Base-by-base conservation (phyloP, 2,113 vertebrate species). In the Siniperca chuatsi region DNA sequence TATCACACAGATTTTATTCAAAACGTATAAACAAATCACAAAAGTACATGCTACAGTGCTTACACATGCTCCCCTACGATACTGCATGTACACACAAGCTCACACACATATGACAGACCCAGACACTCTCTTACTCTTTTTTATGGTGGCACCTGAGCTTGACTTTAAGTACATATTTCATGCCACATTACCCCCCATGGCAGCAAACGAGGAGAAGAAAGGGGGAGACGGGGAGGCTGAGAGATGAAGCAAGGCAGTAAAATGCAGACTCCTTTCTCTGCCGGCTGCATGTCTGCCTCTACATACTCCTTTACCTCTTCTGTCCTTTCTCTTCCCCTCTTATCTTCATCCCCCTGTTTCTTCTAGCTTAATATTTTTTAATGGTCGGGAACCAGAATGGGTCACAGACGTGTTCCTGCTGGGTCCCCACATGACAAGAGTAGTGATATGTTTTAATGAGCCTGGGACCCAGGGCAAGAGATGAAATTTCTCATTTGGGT, bases 371-470 rank as follows among this genome's bases (percentile, higher is more conserved):
- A 90, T 92, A 89, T 90, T 89, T 92, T 91, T 87, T 90, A 92
- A 92, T 90, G 89, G 83, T 90, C 2, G 25, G 77, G 68, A 87
- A 87, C 75, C 79, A 86, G 88, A 89, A 89, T 82, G 91, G 87
- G 92, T 93, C 92, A 91, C 78, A 83, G 90, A 52, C 60, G 35
- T 82, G 78, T 86, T 91, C 82, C 90, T 92, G 70, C 90, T 89
- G 84, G 85, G 91, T 87, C 78, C 79, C 89, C 88, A 84, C 90
- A 93, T 91, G 87, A 91, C 90, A 90, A 83, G 82, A 90, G 89
- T 81, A 90, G 87, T 90, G 92, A 93, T 93, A 88, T 92, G 90
- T 92, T 95, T 91, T 94, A 94, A 95, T 92, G 90, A 93, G 91
- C 82, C 86, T 69, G 86, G 91, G 92, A 90, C 85, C 79, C 76